Conservation (phyloP, 2,113 vertebrate species). For the Labeo catla region DNA sequence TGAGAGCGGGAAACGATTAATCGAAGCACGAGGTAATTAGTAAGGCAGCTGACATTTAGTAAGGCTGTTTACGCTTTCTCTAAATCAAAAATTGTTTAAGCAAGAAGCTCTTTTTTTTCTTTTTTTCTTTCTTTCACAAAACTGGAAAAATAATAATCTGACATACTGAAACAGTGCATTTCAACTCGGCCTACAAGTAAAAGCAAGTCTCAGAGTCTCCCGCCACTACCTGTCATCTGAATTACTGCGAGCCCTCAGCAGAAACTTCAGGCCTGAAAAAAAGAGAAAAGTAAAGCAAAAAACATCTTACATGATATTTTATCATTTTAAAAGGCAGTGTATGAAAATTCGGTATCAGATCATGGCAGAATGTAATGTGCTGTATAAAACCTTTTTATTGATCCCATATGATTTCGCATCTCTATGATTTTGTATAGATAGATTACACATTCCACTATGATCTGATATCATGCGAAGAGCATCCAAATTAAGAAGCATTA, state of each 20-base stretch:
- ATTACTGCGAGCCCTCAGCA: not conserved
- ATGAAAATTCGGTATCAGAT: not conserved
- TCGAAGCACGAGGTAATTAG: not conserved
- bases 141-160: not conserved
- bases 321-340: not conserved
- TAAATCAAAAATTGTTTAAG: not conserved
- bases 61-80: slow-evolving; percentile 3
- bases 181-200: slow-evolving; percentile 4
- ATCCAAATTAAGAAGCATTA: not conserved
- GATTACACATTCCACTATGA: not conserved
- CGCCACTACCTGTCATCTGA: slow-evolving; percentile 2
- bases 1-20: not conserved
- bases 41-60: not conserved
- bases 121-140: not conserved
- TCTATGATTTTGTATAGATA: not conserved
- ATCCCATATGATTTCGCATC: not conserved
- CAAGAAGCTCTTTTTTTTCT: not conserved
- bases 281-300: not conserved
- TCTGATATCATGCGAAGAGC: slow-evolving; percentile 1
- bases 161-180: not conserved
- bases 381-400: not conserved
- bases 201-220: not conserved
- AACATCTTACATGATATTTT: not conserved
- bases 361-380: not conserved
- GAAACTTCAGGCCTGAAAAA: not conserved